Base-by-base conservation (phyloP, 1,140 invertebrate genomes). In the Scaptodrosophila lebanonensis region DNA sequence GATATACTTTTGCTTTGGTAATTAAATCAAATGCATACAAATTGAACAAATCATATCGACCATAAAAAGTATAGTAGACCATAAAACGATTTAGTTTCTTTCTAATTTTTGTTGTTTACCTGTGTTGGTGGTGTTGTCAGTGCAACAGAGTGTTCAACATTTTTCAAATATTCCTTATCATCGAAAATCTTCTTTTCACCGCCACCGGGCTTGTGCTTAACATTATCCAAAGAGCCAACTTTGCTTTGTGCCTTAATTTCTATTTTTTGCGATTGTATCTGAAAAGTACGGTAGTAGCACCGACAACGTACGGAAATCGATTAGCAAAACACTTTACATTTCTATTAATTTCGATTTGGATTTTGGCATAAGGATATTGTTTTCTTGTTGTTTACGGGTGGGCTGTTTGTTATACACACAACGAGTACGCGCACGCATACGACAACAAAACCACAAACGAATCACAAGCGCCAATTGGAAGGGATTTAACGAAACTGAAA, bases 111-210 rank as follows among this genome's bases (percentile, higher is more conserved):
- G 8, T 43, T 38, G 63, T 82, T 86, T 87, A 87, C 86, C 86
- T 87, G 86, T 79, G 85, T 71, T 61, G 86, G 82, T 73, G 83
- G 86, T 72, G 82, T 83, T 67, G 85, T 84, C 68, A 85, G 82
- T 77, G 85, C 73, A 84, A 84, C 75, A 59, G 77, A 77, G 75
- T 87, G 86, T 50, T 87, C 86, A 86, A 87, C 66, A 87, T 87
- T 87, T 87, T 93, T 93, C 73, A 97, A 91, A 89, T 98, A 98
- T 56, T 95, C 94, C 88, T 94, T 96, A 89, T 97, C 95, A 86
- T 97, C 95, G 87, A 97, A 98, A 83, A 97, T 96, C 89, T 95
- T 95, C 87, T 94, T 93, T 47, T 95, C 95, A 27, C 97, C 97
- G 45, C 97, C 97, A 49, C 96, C 95, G 35, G 97, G 95, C 88